Evolutionary conservation across 2,797 vertebrate genomes (phyloP), one percentile per base, ranked within the genome.

Genomic region (Numenius phaeopus): DNA sequence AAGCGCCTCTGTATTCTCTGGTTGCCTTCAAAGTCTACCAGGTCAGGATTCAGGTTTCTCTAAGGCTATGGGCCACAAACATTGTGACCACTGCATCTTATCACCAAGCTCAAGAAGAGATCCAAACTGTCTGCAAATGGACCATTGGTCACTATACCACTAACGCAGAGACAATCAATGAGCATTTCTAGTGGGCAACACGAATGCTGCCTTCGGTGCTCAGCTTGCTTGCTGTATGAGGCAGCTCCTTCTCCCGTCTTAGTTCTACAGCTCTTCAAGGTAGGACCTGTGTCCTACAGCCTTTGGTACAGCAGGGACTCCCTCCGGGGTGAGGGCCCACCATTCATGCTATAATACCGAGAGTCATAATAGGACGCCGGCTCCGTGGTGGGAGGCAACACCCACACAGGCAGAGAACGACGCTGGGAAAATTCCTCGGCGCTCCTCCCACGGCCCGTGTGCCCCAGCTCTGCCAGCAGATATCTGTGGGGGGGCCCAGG

Each of bases 381-480:
- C 47, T 87, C 88, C 2, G 0, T n/a, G 44, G 69, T 72, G 89
- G 85, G 91, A 96, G 87, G 83, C 84, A 86, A 88, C 96, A 95
- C 89, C 87, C 94, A 94, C 94, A 65, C 78, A 66, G 0, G 1
- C 47, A 77, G 65, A 72, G 84, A 97, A 61, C 0, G 44, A 83
- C 2, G 49, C 76, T 95, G 94, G 92, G 96, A 96, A 97, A 92
- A 88, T 95, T 92, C 92, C 79, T 94, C 15, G 1, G 67, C 11
- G 3, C 82, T 94, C 95, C 91, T 97, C 92, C 87, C 94, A 82
- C 21, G 65, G 91, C 85, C 79, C 5, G 4, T 44, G 82, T 90
- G 91, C 92, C 84, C 82, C 78, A 73, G 86, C 90, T 78, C 80
- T 95, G 92, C 77, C 34, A 52, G 87, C 67, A 95, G 77, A 83